A percentile compares a stretch with the other conserved stretches of the same genome.
These are phyloP conservation scores for Hyposmocoma kahamanoa DNA, from an alignment of 1,140 invertebrate species.

Conservation along the genomic window DNA sequence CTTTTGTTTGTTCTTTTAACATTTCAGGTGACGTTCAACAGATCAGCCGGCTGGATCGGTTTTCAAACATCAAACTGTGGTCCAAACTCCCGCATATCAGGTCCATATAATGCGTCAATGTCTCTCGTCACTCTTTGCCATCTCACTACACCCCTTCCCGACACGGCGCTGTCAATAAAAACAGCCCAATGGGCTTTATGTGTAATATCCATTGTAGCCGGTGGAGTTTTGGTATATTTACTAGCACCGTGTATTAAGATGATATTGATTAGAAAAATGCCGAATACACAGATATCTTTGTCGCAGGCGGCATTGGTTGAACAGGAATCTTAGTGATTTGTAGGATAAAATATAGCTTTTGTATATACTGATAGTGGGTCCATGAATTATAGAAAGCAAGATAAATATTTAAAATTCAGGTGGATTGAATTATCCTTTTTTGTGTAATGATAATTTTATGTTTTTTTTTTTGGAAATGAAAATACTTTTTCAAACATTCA, in stretches of 20 bases:
- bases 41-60: slow-evolving; percentile 52
- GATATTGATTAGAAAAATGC: slow-evolving; percentile 32
- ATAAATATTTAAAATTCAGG: too few species aligned
- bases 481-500: too few species aligned
- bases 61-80: slow-evolving; percentile 49
- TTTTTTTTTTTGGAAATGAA: too few species aligned
- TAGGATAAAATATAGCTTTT: too few species aligned
- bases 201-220: slow-evolving; percentile 44
- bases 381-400: too few species aligned
- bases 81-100: slow-evolving; percentile 30
- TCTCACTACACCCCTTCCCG: slow-evolving; percentile 26
- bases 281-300: slow-evolving; percentile 46
- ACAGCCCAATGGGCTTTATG: slow-evolving; percentile 57
- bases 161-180: slow-evolving; percentile 48
- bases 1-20: too few species aligned
- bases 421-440: too few species aligned
- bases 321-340: slow-evolving; percentile 16
- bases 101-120: slow-evolving; percentile 35
- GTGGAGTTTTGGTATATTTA: slow-evolving; percentile 42
- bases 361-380: too few species aligned
- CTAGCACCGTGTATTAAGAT: slow-evolving; percentile 50
- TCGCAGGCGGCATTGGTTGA: slow-evolving; percentile 51
- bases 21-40: slow-evolving; percentile 56
- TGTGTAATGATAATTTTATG: too few species aligned
- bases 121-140: slow-evolving; percentile 33